Conservation (phyloP, 2,888 invertebrate genomes). For the Nephrotoma appendiculata region DNA sequence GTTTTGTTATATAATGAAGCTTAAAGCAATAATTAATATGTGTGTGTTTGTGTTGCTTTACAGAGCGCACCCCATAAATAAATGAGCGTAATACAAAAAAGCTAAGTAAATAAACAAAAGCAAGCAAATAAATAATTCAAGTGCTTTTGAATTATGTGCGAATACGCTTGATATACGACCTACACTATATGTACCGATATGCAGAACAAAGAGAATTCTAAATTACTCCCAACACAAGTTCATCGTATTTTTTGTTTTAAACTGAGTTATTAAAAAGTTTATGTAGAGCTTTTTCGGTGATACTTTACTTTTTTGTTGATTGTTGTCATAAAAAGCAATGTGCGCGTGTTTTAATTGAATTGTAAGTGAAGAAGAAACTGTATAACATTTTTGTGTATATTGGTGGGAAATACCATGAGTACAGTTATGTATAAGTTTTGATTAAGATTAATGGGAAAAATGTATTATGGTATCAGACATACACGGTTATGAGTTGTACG, state of each 20-base stretch:
- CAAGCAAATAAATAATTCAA: neutral
- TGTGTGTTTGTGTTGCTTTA: neutral
- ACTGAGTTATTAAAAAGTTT: neutral
- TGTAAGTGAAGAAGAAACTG: neutral
- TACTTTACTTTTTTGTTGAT: neutral
- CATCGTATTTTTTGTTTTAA: neutral
- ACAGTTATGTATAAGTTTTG: too few relatives aligned
- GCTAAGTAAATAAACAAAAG: neutral
- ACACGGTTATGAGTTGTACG: too few relatives aligned
- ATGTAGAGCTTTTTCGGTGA: neutral
- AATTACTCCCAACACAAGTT: neutral
- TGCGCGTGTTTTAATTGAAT: neutral
- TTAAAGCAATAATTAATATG: neutral
- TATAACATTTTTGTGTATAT: too few relatives aligned
- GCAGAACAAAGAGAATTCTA: neutral
- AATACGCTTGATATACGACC: neutral
- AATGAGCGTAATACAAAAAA: too few relatives aligned
- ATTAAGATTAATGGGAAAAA: too few relatives aligned
- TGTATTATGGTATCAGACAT: too few relatives aligned
- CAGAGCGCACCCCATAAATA: neutral
- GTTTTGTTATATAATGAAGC: neutral
- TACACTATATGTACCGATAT: neutral
- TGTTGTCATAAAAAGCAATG: neutral
- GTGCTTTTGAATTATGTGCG: neutral
- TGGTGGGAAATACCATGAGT: too few relatives aligned